Base-by-base conservation (phyloP, 2,797 vertebrate genomes). In the Amniataba percoides region DNA sequence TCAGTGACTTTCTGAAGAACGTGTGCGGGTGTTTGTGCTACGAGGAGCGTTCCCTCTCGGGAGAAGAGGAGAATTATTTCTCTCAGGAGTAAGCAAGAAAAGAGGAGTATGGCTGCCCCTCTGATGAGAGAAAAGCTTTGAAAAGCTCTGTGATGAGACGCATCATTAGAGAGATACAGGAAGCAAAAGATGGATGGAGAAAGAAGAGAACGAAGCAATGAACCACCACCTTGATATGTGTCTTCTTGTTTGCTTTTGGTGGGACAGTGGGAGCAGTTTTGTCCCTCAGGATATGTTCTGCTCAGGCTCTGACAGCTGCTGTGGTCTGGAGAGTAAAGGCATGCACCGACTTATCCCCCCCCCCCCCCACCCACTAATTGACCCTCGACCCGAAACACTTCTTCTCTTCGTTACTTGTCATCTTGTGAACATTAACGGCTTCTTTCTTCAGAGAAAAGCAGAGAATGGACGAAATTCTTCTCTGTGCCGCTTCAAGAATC, bases 241-340 rank as follows among this genome's bases (percentile, higher is more conserved):
- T 57, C 40, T 74, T 19, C 16, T 2, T 43, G 71, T 73, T 70
- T 79, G 61, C 16, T 62, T 81, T 66, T 34, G 53, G 10, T 39
- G 40, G 52, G 56, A 75, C 71, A 21, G 34, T 58, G 42, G 52
- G 59, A 46, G 57, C 58, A 7, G 23, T 40, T 78, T 31, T 12
- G 59, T 57, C 80, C 86, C 73, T 61, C 31, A 10, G 80, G 66
- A 66, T 27, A 19, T 31, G 48, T 31, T 61, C 51, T 76, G 25
- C 74, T 78, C 63, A 18, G 57, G 82, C 40, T 86, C 68, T 69
- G 51, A 85, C 90, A 90, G 87, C 88, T 89, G 90, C 58, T 81
- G 80, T 21, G 34, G 80, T 25, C 51, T 19, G 31, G 25, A 71
- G 76, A 74, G 36, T 52, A 31, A 63, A 82, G 71, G 66, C 76